Evolutionary conservation across 1,140 invertebrate species (phyloP), one percentile per base, ranked within the genome.

Genomic region (Cyphomyrmex costatus): DNA sequence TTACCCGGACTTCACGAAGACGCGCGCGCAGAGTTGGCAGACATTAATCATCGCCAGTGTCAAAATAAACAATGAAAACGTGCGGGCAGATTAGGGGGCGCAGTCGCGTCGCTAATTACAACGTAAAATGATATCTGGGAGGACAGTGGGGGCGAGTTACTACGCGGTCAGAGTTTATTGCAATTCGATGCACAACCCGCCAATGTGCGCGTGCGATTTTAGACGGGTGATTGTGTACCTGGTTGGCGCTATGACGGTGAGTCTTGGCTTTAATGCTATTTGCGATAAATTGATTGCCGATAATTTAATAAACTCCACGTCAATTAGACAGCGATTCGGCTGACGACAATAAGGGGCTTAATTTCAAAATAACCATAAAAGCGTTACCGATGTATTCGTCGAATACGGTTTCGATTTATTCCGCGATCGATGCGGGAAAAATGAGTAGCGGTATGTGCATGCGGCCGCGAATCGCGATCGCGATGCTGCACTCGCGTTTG

Each of bases 371-470:
- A 82, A 76, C 49, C 46, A 42, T 68, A 76, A 73, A 85, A 79
- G 33, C 33, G 65, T 65, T 87, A 61, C 12, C 65, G 53, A 58
- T 24, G 36, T 56, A 30, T 60, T 19, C 78, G 49, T 6, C 49
- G 82, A 60, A 82, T 73, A 21, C 53, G 58, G 66, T 89, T 89
- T 79, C 76, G 46, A 60, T 89, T 89, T 86, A 82, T 88, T 82
- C 74, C 60, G 82, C 73, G 82, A 73, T 68, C 66, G 36, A 21
- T 14, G n/a, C n/a, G 58, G 80, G 30, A 76, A 49, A 63, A 79
- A 70, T 58, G 73, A 27, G 21, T 36, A 36, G 58, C 21, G 53
- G 33, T 16, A 21, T 27, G 70, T n/a, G 33, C 12, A 21, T 27
- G 70, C n/a, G 46, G 49, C 71, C 65, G 46, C 68, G 86, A 60